Evolutionary conservation across 2,888 invertebrate genomes (phyloP), one percentile per base, ranked within the genome.

Genomic region (Epirrhoe alternata): DNA sequence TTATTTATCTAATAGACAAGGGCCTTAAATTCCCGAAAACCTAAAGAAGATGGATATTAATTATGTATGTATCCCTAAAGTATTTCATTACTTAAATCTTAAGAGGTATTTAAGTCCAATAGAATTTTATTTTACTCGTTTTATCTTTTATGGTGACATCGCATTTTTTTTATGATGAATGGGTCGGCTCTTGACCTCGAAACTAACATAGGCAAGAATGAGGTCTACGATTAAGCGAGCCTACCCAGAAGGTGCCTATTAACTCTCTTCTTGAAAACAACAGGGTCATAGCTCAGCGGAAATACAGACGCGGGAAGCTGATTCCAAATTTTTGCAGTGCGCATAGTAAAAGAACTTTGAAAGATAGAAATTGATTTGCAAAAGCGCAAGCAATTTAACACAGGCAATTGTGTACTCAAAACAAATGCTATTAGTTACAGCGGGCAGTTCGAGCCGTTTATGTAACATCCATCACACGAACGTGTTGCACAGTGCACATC

Each of bases 1-100:
- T 69, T 62, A 64, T 66, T 52, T 60, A 58, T 49, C 50, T 61
- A 61, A 60, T 62, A 54, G 24, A 17, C 14, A 52, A 60, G 54
- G 47, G 53, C 8, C 51, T 51, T 7, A 45, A 17, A 56, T 16
- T 1, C 16, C 50, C 45, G 6, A 14, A 57, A 47, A 14, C 14
- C 47, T 47, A 5, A 47, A 47, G 14, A 14, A 14, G 16, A 47
- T 5, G 1, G 7, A 16, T 47, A 47, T 16, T 16, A 14, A 16
- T 47, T 47, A 35, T 35, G 47, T 47, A n/a, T n/a, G 7, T 14
- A 6, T 12, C 14, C 2, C 14, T 42, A 42, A 42, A 42, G 38
- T 42, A 42, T 12, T 42, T 12, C 38, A 42, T 42, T 10, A 1
- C 35, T 42, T 12, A 10, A 42, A 42, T 12, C 12, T 42, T 42